A percentile compares a stretch with the other conserved stretches of the same genome.
Conservation (phyloP, 2,888 invertebrate species). For the Nephrotoma guestfalica region DNA sequence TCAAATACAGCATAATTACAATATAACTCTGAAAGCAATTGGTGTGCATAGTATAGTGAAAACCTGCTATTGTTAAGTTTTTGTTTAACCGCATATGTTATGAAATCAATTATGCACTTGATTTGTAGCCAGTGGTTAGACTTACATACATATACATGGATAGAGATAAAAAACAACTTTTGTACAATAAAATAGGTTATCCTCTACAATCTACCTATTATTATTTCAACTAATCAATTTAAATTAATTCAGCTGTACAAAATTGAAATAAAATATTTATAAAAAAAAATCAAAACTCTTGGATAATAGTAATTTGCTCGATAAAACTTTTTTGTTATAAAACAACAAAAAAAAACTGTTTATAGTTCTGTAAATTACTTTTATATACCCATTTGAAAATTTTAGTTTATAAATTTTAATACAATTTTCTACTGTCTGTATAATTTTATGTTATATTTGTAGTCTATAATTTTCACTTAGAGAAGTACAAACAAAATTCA, state of each 20-base stretch:
- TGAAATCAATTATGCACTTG: neutral
- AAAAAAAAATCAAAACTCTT: neutral
- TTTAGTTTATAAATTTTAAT: neutral
- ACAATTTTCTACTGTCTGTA: neutral
- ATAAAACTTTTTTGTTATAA: neutral
- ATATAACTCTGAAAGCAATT: neutral
- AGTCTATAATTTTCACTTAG: neutral
- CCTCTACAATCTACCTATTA: neutral
- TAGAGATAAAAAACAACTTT: neutral
- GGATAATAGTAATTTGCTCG: neutral
- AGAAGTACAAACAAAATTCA: neutral
- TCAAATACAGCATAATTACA: neutral
- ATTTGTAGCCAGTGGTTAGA: neutral
- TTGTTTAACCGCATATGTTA: neutral
- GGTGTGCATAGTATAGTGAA: too few relatives aligned
- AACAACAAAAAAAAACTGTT: neutral
- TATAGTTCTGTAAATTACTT: neutral
- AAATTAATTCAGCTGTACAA: neutral
- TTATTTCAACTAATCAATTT: neutral
- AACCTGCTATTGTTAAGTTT: neutral
- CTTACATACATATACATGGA: too few relatives aligned
- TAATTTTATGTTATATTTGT: neutral
- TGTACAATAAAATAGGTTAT: neutral
- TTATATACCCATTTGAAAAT: neutral
- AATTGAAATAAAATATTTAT: neutral